Base-by-base conservation (phyloP, 2,797 vertebrate species). In the Nasua narica region DNA sequence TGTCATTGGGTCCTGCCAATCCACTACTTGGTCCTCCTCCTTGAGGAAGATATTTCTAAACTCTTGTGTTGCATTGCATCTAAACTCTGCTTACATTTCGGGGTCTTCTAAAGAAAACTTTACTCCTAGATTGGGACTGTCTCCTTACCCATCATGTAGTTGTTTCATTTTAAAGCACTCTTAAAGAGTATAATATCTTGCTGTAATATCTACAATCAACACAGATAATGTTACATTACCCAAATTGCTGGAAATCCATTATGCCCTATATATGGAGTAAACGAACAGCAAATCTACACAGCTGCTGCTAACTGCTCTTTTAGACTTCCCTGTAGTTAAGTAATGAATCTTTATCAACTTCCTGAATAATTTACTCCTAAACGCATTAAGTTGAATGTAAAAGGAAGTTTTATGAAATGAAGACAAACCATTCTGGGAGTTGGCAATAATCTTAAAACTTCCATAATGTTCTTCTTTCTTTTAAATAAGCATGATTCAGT, bases 361-460 rank as follows among this genome's bases (percentile, higher is more conserved):
- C 96, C 97, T 97, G 97, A 97, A 97, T 97, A 97, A 96, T 97
- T 98, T 95, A 94, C 89, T 97, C 60, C 93, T 94, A 97, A 94
- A 92, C 85, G 48, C 93, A 74, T 95, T 97, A 94, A 97, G 96
- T 37, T 93, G 91, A 96, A 96, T 92, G 94, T 96, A 94, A 97
- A 97, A 96, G 87, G 81, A 97, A 97, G 84, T 94, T 97, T 90
- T 94, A 78, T 46, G 82, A 97, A 97, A 94, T 95, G 93, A 96
- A 97, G 91, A 97, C 50, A 96, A 97, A 97, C 91, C 67, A 82
- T 95, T 93, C 78, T 95, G 65, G 60, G 92, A 96, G 93, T 77
- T 96, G 77, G 67, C 79, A 56, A 95, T 88, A 70, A 56, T 95
- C 87, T 95, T 96, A 94, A 94, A 96, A 97, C 93, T 97, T 96